Base-by-base conservation (phyloP, 2,797 vertebrate species). In the Spinibarbus caldwelli region DNA sequence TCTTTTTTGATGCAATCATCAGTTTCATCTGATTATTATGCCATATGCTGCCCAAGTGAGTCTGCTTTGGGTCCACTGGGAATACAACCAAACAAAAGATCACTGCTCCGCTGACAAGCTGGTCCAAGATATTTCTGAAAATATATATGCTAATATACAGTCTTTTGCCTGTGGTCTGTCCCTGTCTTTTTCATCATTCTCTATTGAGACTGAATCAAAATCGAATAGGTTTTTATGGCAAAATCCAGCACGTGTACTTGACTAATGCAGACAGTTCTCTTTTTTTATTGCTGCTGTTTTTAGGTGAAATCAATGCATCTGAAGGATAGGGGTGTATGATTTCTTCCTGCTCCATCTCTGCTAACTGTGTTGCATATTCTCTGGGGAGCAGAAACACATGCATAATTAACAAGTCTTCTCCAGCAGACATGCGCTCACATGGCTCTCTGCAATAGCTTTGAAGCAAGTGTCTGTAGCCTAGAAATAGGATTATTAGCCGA, bases 361-460 rank as follows among this genome's bases (percentile, higher is more conserved):
- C 93, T 82, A 80, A 91, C 92, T 92, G 93, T 89, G 93, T 93
- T 94, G 93, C 93, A 86, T 90, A 83, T 89, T 94, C 94, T 93
- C 93, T 66, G 2, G 93, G 93, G 94, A 95, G 92, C 92, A 90
- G 90, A 88, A 89, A 73, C 94, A 94, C 95, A 96, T 95, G 93
- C 93, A 96, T 95, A 95, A 95, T 96, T 95, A 95, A 95, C 90
- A 90, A 89, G 2, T 87, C 93, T 92, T 91, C 91, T 93, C 91
- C 88, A 59, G 90, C 91, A 94, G 92, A 93, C 92, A 86, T 85
- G 88, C 88, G 86, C 90, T 88, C 54, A 87, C 88, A 87, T 82
- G 49, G 87, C 83, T 79, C 85, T 79, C 86, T 82, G 89, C 89
- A 92, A 89, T 90, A 90, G 89, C 91, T 87, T 92, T 91, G 92